Base-by-base conservation (phyloP, 2,888 invertebrate species). In the Tinea semifulvella region DNA sequence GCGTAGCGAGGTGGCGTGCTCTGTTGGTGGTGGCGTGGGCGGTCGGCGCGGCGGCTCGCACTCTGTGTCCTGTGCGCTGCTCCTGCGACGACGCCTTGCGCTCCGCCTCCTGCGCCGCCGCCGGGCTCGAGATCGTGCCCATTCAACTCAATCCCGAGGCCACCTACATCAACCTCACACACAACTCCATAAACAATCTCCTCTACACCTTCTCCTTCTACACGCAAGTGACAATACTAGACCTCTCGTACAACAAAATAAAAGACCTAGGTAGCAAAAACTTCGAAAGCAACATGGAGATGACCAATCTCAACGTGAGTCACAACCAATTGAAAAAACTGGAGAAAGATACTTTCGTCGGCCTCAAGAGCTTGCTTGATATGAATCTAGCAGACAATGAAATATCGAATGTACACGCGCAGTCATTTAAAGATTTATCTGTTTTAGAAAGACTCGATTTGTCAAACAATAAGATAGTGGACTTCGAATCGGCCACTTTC, bases 141-240 rank as follows among this genome's bases (percentile, higher is more conserved):
- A 93, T 94, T 56, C 93, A 93, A 63, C 84, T 94, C 53, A 94
- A 94, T 70, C 96, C 96, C 28, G 92, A 92, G 65, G 87, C 92
- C 42, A 87, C 87, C 44, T 87, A 89, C 69, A 89, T 96, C 61
- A 90, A 91, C 63, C 85, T 96, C 47, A 89, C 90, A n/a, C 85
- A 88, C 63, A 96, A 96, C 70, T 86, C 88, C 53, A 92, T 96
- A 61, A 84, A 86, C 60, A 88, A 86, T 59, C 84, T 96, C 5
- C 87, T 90, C 52, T 89, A 89, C 65, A 88, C 91, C 14, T 85
- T 94, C 60, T 85, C 84, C 42, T 90, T 94, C 72, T 94, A 94
- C 74, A 86, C 87, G 51, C 88, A 90, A 58, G 84, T 96, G 27
- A 86, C 88, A 58, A 85, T 87, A 43, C 84, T 96, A 51, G 93